Base-by-base conservation (phyloP, 2,797 vertebrate species). In the Cercopithecus petaurista region DNA sequence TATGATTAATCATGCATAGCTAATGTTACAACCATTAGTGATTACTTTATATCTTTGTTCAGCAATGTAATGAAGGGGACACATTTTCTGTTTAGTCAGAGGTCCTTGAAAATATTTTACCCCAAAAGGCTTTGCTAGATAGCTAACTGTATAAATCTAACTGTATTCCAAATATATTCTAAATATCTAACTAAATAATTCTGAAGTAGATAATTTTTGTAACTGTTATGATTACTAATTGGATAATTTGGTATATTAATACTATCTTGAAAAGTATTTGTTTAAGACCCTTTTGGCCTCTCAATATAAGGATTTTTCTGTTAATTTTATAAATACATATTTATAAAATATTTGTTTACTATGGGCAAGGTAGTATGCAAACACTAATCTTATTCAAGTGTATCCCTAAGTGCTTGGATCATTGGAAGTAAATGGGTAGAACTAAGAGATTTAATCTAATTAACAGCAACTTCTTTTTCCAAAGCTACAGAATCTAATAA, bases 31-130 rank as follows among this genome's bases (percentile, higher is more conserved):
- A n/a, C 89, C 82, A 88, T 67, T 67, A 76, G 52, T 92, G 64
- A 92, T 86, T 95, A 85, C 2, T 79, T 90, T 93, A 79, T 76
- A 88, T 93, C 12, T 96, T 91, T 97, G 67, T 70, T 95, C 61
- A 95, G 59, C 9, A 70, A 50, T 96, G 0, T 72, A 84, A 79
- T 26, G 14, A 87, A 43, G 75, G 39, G 43, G 26, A 77, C 7
- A 81, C 1, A 93, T 86, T 93, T 93, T 94, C n/a, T 81, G 46
- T 94, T 93, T 97, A 86, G 84, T 93, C 4, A 83, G 85, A 96
- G 50, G 36, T 43, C 22, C 14, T 55, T 79, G 85, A 55, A 94
- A 96, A 90, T 24, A 30, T 55, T 73, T 93, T 21, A 80, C 0
- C 19, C 26, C 30, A 81, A 48, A 96, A 90, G 48, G 5, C 8